phyloP scores from a whole-genome alignment of 2,888 invertebrate genomes.

The Scaptomyza polygonia region DNA sequence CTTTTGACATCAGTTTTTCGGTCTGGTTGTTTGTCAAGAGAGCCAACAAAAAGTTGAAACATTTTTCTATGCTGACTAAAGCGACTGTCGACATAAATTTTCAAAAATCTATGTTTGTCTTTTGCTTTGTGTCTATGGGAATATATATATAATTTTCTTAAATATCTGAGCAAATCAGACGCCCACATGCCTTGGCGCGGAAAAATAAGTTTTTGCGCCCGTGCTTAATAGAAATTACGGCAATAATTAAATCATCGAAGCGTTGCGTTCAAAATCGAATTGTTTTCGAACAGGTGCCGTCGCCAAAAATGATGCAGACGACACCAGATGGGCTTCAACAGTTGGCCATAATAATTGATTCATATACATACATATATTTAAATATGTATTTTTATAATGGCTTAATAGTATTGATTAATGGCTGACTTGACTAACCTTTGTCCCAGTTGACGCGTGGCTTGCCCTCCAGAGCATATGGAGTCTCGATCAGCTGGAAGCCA shows the following conservation, averaged over 20 bases:
- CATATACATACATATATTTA: too few species aligned
- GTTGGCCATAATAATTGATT: conserved; percentile 53
- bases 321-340: conserved; percentile 68
- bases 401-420: conserved; percentile 8
- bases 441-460: conserved; percentile 92
- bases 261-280: conserved; percentile 67
- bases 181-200: conserved; percentile 56
- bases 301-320: conserved; percentile 48
- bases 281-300: conserved; percentile 73
- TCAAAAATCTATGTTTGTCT: conserved; percentile 22
- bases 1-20: conserved; percentile 70
- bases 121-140: not conserved
- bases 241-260: conserved; percentile 79
- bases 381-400: conserved; percentile 4
- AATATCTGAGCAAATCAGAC: conserved; percentile 35
- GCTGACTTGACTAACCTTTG: conserved; percentile 86
- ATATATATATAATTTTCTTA: conserved; percentile 22
- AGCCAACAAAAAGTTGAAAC: conserved; percentile 8
- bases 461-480: conserved; percentile 91
- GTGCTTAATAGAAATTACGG: conserved; percentile 43
- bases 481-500: conserved; percentile 88
- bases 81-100: conserved; percentile 53
- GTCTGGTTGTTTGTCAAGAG: conserved; percentile 52
- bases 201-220: conserved; percentile 32
- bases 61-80: conserved; percentile 40